phyloP scores from a whole-genome alignment of 1,140 invertebrate species.

The Cheumatopsyche charites region DNA sequence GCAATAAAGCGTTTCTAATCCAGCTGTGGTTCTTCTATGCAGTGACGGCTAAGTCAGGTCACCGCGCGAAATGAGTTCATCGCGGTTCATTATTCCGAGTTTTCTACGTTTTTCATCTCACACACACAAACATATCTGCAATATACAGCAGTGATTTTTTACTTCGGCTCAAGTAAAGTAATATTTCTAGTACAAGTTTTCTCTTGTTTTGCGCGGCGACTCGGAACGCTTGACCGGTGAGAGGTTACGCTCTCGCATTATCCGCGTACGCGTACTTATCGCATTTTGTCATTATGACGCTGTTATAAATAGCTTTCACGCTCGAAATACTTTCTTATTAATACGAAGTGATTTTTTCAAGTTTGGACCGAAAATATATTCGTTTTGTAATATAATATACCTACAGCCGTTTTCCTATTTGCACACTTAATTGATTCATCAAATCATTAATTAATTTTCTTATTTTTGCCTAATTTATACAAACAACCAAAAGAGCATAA shows the following conservation, averaged over 20 bases:
- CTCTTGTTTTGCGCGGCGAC: conserved; percentile 27
- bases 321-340: too few species aligned
- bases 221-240: conserved; percentile 26
- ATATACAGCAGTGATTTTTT: conserved; percentile 11
- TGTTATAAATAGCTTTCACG: neutral
- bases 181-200: conserved; percentile 9
- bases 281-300: too few species aligned
- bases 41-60: conserved; percentile 11
- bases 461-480: too few species aligned
- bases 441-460: too few species aligned
- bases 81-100: conserved; percentile 38
- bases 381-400: too few species aligned
- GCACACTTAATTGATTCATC: too few species aligned
- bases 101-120: conserved; percentile 32
- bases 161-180: conserved; percentile 16
- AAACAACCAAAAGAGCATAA: too few species aligned
- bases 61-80: conserved; percentile 36
- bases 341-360: too few species aligned
- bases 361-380: too few species aligned
- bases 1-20: conserved; percentile 15
- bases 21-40: conserved; percentile 1
- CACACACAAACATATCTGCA: neutral
- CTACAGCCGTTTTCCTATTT: too few species aligned
- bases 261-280: neutral
- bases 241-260: conserved; percentile 28